phyloP scores from a whole-genome alignment of 2,888 invertebrate genomes.

The Zhuqinia jingwanae region DNA sequence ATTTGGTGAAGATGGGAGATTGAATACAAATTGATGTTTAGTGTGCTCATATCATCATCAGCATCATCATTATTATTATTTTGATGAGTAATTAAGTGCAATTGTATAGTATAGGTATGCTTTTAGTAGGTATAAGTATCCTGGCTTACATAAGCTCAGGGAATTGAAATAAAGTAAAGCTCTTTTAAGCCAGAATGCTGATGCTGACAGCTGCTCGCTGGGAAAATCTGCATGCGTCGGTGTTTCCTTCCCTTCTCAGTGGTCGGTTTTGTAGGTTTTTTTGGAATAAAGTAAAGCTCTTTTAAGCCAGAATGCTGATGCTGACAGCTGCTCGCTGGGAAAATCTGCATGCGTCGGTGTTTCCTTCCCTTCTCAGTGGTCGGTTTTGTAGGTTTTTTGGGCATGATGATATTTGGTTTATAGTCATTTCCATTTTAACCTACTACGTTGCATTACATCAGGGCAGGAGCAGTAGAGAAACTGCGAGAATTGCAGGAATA shows the following conservation, averaged over 20 bases:
- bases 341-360: slow-evolving; percentile 39
- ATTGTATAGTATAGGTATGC: slow-evolving; percentile 54
- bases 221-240: slow-evolving; percentile 46
- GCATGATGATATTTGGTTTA: too few relatives aligned
- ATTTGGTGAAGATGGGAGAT: slow-evolving; percentile 11
- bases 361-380: slow-evolving; percentile 33
- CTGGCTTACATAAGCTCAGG: slow-evolving; percentile 41
- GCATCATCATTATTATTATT: slow-evolving; percentile 65
- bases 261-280: too few relatives aligned
- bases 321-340: slow-evolving; percentile 59
- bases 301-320: slow-evolving; percentile 63
- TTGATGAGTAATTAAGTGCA: slow-evolving; percentile 66
- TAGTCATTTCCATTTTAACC: neutral
- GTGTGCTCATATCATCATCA: too few relatives aligned
- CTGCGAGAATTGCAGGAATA: neutral
- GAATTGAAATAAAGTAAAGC: slow-evolving; percentile 54
- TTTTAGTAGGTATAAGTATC: too few relatives aligned
- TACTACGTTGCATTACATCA: too few relatives aligned
- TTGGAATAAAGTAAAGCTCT: slow-evolving; percentile 48
- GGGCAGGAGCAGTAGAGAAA: slow-evolving; percentile 4
- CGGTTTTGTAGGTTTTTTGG: too few relatives aligned
- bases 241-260: slow-evolving; percentile 30
- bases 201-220: slow-evolving; percentile 62
- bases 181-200: slow-evolving; percentile 59
- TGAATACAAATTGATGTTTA: too few relatives aligned